Evolutionary conservation across 2,113 vertebrate genomes (phyloP).

Genomic region (Sebastes schlegelii): DNA sequence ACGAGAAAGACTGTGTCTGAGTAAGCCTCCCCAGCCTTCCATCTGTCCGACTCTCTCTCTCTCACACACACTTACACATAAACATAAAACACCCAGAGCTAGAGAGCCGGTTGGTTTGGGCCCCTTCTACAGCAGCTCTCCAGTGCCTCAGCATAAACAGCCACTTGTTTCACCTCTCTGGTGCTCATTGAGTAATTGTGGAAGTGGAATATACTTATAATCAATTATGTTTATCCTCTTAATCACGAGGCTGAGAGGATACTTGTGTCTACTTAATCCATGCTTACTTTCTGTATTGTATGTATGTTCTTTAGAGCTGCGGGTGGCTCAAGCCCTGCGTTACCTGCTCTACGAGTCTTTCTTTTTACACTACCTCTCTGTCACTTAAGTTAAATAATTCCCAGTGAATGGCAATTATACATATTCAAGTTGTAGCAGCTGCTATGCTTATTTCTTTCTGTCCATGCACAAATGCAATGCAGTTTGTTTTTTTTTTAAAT

Average conservation of each 20-base stretch:
- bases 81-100: slow-evolving; percentile 40
- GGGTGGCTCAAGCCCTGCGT: not conserved
- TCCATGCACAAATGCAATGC: not conserved
- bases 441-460: not conserved
- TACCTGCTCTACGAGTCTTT: slow-evolving; percentile 9
- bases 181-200: slow-evolving; percentile 63
- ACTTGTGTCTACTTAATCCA: slow-evolving; percentile 50
- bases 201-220: slow-evolving; percentile 56
- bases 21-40: slow-evolving; percentile 42
- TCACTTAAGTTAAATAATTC: not conserved
- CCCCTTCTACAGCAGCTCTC: slow-evolving; percentile 28
- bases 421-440: not conserved
- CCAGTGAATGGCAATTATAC: not conserved
- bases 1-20: slow-evolving; percentile 67
- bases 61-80: slow-evolving; percentile 19
- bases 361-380: not conserved
- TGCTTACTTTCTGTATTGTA: slow-evolving; percentile 22
- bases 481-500: not conserved
- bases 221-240: slow-evolving; percentile 67
- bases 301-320: slow-evolving; percentile 13
- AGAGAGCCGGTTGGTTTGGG: slow-evolving; percentile 21
- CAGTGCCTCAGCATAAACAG: slow-evolving; percentile 46
- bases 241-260: slow-evolving; percentile 56
- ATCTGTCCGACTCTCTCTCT: slow-evolving; percentile 28
- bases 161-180: slow-evolving; percentile 57